phyloP scores from a whole-genome alignment of 35 echinoderm and acorn worm species.

The Apostichopus japonicus region DNA sequence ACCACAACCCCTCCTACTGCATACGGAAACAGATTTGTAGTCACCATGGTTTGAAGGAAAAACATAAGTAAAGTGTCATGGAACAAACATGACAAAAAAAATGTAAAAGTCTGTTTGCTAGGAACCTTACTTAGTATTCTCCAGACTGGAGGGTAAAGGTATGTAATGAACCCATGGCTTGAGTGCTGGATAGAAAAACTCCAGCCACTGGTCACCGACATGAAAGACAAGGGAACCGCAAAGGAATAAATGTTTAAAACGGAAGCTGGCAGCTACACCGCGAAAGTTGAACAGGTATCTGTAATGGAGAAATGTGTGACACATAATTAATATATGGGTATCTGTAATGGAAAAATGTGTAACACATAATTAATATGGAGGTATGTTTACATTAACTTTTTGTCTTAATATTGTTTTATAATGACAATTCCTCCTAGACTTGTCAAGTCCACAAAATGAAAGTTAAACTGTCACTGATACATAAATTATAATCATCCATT shows the following conservation, averaged over 20 bases:
- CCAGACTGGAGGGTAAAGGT: slow-evolving; percentile 76
- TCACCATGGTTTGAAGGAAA: neutral
- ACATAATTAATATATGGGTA: too few species aligned
- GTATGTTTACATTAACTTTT: slow-evolving; percentile 38
- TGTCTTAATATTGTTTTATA: too few species aligned
- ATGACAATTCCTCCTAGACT: too few species aligned
- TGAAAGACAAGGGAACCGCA: slow-evolving; percentile 98
- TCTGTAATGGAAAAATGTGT: too few species aligned
- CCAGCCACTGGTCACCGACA: slow-evolving; percentile 94
- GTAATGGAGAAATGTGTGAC: neutral
- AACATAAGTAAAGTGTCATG: neutral
- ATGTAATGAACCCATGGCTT: slow-evolving; percentile 99
- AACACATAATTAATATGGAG: slow-evolving; percentile 10
- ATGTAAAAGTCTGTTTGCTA: neutral
- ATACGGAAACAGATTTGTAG: too few species aligned
- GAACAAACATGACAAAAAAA: neutral
- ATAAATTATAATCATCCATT: too few species aligned
- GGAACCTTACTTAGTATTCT: slow-evolving; percentile 71
- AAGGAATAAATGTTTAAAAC: slow-evolving; percentile 95
- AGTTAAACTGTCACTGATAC: neutral
- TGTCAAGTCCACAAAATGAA: too few species aligned
- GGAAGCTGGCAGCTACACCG: slow-evolving; percentile 97
- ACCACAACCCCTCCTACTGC: too few species aligned
- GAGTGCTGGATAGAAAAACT: slow-evolving; percentile 95
- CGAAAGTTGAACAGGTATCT: slow-evolving; percentile 99